Evolutionary conservation across 1,140 invertebrate species (phyloP), one percentile per base, ranked within the genome.

Genomic region (Ceratosolen fusciceps): DNA sequence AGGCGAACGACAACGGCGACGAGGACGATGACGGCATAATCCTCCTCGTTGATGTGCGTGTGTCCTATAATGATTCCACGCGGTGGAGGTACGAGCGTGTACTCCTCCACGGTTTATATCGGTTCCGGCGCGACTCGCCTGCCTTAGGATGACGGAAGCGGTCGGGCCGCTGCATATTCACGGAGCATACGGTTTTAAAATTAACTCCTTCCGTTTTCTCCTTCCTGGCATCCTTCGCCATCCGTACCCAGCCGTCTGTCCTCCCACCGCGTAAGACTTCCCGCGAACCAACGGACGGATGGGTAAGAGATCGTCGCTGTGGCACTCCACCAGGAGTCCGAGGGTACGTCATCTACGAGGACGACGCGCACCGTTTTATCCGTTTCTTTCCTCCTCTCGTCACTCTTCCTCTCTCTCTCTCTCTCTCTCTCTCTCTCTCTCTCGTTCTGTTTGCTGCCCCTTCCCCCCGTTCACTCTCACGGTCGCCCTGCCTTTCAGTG

Each of bases 341-440:
- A 54, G 29, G 29, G 34, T 12, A 58, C 54, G 12, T 70, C 47
- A 9, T 77, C 67, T 54, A 77, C 76, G 68, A 77, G 76, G 76
- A 77, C 39, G 76, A 60, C 76, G 76, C 76, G n/a, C 52, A 39
- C 58, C 39, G 16, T 65, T 56, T 37, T 52, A 37, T 75, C 54
- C 14, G 24, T 77, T 71, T 67, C 80, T 74, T 71, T 73, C 49
- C 52, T 67, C 43, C 34, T 29, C 21, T 24, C 37, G 5, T 60
- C 31, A 39, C 31, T 26, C 19, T 16, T 9, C 2, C 43, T 58
- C 14, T 26, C 21, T 43, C 5, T 0, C 21, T 7, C 21, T 9
- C 31, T 56, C 47, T 16, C 52, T 34, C 31, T 1, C 26, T 56
- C 58, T 26, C 56, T 67, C 56, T 73, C 47, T 73, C 78, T 77